phyloP scores from a whole-genome alignment of 2,113 vertebrate genomes.

The Pygoscelis adeliae region DNA sequence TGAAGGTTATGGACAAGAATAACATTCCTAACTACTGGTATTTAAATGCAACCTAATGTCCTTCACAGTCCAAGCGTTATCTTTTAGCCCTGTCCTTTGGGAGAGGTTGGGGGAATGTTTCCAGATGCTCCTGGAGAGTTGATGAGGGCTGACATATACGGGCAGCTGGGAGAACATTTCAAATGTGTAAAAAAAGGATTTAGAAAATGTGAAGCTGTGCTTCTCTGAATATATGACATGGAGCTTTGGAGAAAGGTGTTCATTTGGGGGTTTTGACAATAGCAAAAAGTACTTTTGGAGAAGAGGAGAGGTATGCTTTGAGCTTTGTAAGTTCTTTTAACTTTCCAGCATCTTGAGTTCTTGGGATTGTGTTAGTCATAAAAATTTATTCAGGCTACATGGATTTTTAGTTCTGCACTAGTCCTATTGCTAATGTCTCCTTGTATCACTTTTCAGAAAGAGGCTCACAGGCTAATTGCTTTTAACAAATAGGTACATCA shows the following conservation, averaged over 20 bases:
- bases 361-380: not conserved
- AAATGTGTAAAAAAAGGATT: not conserved
- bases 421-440: not conserved
- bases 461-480: not conserved
- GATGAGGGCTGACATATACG: not conserved
- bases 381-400: not conserved
- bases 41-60: not conserved
- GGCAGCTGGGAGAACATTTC: not conserved
- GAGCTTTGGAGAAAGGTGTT: not conserved
- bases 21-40: not conserved
- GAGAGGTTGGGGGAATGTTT: not conserved
- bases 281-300: not conserved
- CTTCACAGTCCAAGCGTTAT: not conserved
- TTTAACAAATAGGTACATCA: not conserved
- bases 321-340: not conserved
- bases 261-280: not conserved
- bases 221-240: not conserved
- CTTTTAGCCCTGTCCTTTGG: not conserved
- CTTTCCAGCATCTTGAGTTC: not conserved
- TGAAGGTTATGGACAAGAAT: not conserved
- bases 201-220: not conserved
- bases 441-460: not conserved
- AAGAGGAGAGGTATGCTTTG: not conserved
- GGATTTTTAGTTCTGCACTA: not conserved
- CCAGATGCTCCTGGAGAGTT: not conserved